Conservation (phyloP, 2,888 invertebrate species). For the Tipula confusa region DNA sequence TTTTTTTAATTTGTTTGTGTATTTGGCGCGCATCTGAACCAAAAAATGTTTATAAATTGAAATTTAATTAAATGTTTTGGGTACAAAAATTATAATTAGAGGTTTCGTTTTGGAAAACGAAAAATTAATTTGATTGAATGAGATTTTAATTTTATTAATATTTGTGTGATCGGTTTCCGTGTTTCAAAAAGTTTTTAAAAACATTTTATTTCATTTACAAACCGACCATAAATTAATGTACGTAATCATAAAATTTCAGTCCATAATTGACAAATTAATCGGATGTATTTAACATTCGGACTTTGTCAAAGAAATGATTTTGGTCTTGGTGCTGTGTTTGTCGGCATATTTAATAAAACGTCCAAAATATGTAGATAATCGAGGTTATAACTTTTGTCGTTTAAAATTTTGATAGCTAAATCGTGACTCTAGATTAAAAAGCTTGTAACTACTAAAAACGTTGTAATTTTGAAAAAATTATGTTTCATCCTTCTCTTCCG, state of each 20-base stretch:
- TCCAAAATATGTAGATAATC: too few relatives aligned
- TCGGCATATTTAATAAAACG: too few relatives aligned
- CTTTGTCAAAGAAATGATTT: too few relatives aligned
- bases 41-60: neutral
- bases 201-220: neutral
- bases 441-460: too few relatives aligned
- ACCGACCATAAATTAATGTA: neutral
- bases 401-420: too few relatives aligned
- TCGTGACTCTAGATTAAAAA: too few relatives aligned
- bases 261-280: neutral
- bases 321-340: too few relatives aligned
- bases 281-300: neutral
- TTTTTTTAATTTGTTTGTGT: neutral
- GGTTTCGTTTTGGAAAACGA: neutral
- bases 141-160: neutral
- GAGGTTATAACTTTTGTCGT: too few relatives aligned
- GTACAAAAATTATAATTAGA: neutral
- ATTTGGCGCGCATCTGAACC: neutral
- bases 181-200: neutral
- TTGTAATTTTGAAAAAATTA: too few relatives aligned
- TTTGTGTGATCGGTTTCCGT: neutral
- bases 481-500: too few relatives aligned
- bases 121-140: neutral
- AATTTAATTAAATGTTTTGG: conserved; percentile 20
- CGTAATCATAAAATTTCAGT: neutral